Evolutionary conservation across 1,140 invertebrate genomes (phyloP), one percentile per base, ranked within the genome.

Genomic region (Eumaeus atala): DNA sequence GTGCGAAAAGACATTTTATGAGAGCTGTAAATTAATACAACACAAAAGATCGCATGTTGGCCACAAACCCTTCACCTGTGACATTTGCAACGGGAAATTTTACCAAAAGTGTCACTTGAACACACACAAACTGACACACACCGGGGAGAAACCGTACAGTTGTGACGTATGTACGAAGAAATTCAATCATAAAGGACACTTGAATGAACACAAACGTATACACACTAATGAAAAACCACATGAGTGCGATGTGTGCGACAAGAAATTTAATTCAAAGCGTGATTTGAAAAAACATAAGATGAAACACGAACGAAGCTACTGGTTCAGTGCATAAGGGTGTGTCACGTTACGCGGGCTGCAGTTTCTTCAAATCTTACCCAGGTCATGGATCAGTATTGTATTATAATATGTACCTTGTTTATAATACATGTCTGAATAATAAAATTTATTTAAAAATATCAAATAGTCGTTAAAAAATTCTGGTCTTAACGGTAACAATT

Each of bases 111-210:
- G 36, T n/a, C 12, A 53, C 8, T 34, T 53, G 28, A 40, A 7
- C 11, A 42, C n/a, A 42, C 51, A 53, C 12, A 42, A 33, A 16
- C 40, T 33, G 28, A 44, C 28, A 6, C 51, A 53, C 33, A 40
- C 40, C 33, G 42, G 28, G 4, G 42, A 42, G 9, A 53, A 33
- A 44, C 38, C 37, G 40, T 44, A 44, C 33, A 12, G 10, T 34
- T 21, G 51, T 10, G 33, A 44, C 8, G 14, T 28, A 4, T 53
- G 51, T 16, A 28, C 12, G 7, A 33, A 12, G 33, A 21, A 14
- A 6, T 53, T 34, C 33, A 12, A 14, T 1, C 37, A 53, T 12
- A 33, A 33, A 16, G 21, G 9, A 14, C n/a, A 8, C 12, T 17
- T 53, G 12, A 40, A 5, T 9, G 12, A 11, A 16, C 51, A 53